These are phyloP conservation scores for Murina feae DNA, from an alignment of 2,113 vertebrate genomes.

Conservation along the genomic window DNA sequence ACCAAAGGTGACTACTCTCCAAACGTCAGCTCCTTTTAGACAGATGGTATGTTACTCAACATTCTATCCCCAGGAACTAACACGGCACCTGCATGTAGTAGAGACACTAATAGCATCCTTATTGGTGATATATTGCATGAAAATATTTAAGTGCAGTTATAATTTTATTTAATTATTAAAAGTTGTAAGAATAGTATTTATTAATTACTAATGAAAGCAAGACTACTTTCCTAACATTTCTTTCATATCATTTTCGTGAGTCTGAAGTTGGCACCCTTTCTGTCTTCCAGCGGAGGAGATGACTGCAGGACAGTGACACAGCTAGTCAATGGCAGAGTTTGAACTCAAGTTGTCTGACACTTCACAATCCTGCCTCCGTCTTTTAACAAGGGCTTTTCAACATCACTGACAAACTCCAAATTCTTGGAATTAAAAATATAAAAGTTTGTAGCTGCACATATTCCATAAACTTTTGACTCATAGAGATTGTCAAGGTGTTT, in stretches of 20 bases:
- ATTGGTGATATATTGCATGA: neutral
- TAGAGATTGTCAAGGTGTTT: neutral
- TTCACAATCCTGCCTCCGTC: neutral
- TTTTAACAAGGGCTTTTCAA: neutral
- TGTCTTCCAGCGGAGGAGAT: neutral
- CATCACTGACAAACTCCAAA: neutral
- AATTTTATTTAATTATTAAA: neutral
- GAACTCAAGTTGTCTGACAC: neutral
- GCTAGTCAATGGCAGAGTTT: neutral
- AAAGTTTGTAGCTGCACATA: neutral
- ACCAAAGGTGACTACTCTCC: neutral
- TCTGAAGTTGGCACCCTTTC: neutral
- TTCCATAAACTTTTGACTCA: neutral
- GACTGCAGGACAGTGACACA: neutral
- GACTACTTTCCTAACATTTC: neutral
- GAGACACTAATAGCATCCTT: neutral
- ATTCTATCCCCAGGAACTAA: neutral
- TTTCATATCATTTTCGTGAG: conserved; percentile 22
- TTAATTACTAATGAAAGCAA: neutral
- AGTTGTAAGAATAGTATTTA: neutral
- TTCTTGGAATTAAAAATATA: neutral
- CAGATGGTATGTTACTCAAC: neutral
- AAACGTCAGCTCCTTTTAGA: neutral
- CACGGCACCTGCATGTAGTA: neutral
- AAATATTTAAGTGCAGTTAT: neutral